A percentile compares a stretch with the other conserved stretches of the same genome.
phyloP scores from a whole-genome alignment of 1,140 invertebrate species.

The Drosophila orosa region DNA sequence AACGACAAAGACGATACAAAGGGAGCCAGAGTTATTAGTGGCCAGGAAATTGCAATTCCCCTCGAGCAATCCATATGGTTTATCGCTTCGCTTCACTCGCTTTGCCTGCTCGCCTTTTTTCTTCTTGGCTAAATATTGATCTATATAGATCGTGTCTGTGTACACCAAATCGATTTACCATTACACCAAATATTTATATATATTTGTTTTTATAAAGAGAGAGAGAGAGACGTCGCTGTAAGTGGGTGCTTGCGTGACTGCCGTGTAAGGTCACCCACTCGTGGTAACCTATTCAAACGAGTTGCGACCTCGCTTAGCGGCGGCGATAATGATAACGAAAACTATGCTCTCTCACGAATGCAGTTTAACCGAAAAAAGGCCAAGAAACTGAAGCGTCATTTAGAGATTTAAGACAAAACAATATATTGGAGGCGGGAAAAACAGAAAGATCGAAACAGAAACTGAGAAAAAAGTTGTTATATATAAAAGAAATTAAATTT shows the following conservation, averaged over 20 bases:
- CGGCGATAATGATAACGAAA: conserved; percentile 42
- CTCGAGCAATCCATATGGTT: conserved; percentile 35
- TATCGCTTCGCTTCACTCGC: conserved; percentile 35
- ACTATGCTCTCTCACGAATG: conserved; percentile 55
- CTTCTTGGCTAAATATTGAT: conserved; percentile 60
- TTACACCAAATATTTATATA: conserved; percentile 12
- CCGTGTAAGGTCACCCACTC: conserved; percentile 33
- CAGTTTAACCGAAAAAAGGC: not conserved
- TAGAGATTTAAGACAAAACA: conserved; percentile 14
- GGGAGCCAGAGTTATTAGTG: conserved; percentile 32
- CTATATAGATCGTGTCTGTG: conserved; percentile 30
- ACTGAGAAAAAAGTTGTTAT: no score
- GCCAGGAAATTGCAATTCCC: conserved; percentile 71
- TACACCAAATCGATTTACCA: conserved; percentile 25
- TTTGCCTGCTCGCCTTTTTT: conserved; percentile 7
- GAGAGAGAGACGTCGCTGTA: conserved; percentile 3
- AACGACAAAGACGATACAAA: conserved; percentile 26
- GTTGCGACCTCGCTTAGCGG: conserved; percentile 34
- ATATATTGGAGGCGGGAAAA: conserved; percentile 15
- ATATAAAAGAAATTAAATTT: no score
- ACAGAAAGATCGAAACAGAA: no score
- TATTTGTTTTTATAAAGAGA: not conserved
- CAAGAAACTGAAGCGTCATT: conserved; percentile 12
- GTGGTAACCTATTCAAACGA: conserved; percentile 39
- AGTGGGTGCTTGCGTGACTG: conserved; percentile 49